Percentiles rank a stretch among this genome's conserved stretches.
Evolutionary conservation across 2,888 invertebrate species (phyloP).

Genomic region (Halocaridina rubra): DNA sequence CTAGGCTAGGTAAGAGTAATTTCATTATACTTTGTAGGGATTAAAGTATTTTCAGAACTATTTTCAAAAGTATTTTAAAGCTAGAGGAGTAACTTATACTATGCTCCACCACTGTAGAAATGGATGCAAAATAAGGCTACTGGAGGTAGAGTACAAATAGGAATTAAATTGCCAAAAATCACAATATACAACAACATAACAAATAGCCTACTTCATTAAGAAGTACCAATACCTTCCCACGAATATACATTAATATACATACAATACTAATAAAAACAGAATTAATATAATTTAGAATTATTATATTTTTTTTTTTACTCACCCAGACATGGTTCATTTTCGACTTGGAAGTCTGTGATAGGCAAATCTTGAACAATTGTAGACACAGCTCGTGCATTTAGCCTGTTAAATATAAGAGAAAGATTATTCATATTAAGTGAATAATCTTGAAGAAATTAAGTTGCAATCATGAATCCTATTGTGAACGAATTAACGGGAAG

Average conservation of each 20-base stretch:
- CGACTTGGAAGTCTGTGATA: slow-evolving; percentile 46
- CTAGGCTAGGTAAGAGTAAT: too few relatives aligned
- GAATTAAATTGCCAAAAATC: not conserved
- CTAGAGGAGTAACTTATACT: too few relatives aligned
- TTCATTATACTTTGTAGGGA: too few relatives aligned
- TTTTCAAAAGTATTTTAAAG: too few relatives aligned
- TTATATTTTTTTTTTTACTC: too few relatives aligned
- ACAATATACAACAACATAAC: not conserved
- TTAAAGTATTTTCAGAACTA: too few relatives aligned
- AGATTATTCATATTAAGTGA: too few relatives aligned
- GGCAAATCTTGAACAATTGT: slow-evolving; percentile 35
- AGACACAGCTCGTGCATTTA: slow-evolving; percentile 27
- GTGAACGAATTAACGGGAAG: not conserved
- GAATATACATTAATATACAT: slow-evolving; percentile 3
- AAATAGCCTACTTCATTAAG: not conserved
- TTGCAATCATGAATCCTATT: not conserved
- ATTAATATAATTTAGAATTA: too few relatives aligned
- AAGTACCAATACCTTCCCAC: not conserved
- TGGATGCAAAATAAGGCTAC: too few relatives aligned
- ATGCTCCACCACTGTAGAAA: too few relatives aligned
- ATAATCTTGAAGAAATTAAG: not conserved
- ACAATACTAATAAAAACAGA: too few relatives aligned
- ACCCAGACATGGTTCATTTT: slow-evolving; percentile 58
- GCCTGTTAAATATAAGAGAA: not conserved
- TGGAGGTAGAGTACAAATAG: not conserved